Percentiles rank a stretch among this genome's conserved stretches.
phyloP scores from a whole-genome alignment of 2,888 invertebrate genomes.

The Pyrrhia umbra region DNA sequence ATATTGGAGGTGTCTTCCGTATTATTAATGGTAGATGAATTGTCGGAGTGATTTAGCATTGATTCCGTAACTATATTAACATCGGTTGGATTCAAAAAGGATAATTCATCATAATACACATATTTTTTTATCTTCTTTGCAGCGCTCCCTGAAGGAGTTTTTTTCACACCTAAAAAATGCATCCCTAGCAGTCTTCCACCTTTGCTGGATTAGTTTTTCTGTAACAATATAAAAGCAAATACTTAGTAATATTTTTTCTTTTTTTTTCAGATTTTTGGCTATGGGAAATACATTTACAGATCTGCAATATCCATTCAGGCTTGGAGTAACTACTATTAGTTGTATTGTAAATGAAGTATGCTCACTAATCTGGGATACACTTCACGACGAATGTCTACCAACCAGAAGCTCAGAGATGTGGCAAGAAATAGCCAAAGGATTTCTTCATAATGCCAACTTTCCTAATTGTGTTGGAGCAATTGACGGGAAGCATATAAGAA shows the following conservation, averaged over 20 bases:
- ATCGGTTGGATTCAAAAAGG: too few species aligned
- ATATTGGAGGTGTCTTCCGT: too few species aligned
- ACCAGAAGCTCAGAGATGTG: neutral
- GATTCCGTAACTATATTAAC: too few species aligned
- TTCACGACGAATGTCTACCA: neutral
- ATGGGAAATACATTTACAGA: neutral
- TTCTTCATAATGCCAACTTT: neutral
- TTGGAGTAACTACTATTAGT: neutral
- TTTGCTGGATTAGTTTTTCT: slow-evolving; percentile 41
- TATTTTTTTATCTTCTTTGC: too few species aligned
- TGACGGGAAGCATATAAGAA: slow-evolving; percentile 57
- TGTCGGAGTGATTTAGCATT: too few species aligned
- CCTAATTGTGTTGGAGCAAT: neutral
- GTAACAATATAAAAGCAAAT: slow-evolving; percentile 21
- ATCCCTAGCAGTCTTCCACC: slow-evolving; percentile 56
- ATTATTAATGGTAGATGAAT: too few species aligned
- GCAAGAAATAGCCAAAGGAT: neutral
- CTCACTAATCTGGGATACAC: neutral
- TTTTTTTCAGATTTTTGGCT: neutral
- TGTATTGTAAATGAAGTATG: neutral
- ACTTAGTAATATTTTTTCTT: neutral
- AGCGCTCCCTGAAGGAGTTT: too few species aligned
- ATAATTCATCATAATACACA: too few species aligned
- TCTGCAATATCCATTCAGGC: neutral
- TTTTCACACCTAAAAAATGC: too few species aligned